Evolutionary conservation across 2,113 vertebrate species (phyloP), one percentile per base, ranked within the genome.

Genomic region (Pelusios castaneus): DNA sequence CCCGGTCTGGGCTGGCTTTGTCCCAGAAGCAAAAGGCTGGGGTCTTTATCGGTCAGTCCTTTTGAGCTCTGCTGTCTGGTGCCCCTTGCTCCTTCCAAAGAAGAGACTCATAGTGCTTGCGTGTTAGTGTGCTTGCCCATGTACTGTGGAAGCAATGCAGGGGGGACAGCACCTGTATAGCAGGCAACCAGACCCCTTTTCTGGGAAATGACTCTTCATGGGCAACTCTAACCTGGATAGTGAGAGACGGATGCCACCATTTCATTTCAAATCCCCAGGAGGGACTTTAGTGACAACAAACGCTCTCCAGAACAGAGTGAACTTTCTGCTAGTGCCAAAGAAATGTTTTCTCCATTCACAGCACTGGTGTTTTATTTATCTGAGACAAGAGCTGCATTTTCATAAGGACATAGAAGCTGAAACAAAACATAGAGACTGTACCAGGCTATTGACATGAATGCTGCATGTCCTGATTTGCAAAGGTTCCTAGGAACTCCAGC

Each of bases 61-160:
- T 0, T 56, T 45, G 10, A 0, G 8, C 17, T 56, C 52, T 77
- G 2, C 25, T 4, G 9, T 54, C 54, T 0, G 1, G 3, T 0
- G 1, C 13, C 17, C 34, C 2, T 54, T 1, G 0, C 29, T 3
- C 52, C 41, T 80, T 41, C 22, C 38, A 41, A 56, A 34, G 51
- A 80, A 19, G 5, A 11, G 51, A 17, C 1, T 0, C 27, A 5
- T 24, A 17, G 8, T 67, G 41, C 34, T 76, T 1, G 2, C 41
- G 45, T 27, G 55, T 16, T 29, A 1, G 1, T 41, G 34, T 0
- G n/a, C 25, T 80, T n/a, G 31, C 14, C 9, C 85, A 0, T 0
- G 47, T 31, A 11, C 0, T 21, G 10, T 38, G 81, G 43, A 88
- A 85, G 34, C 0, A 2, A 78, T 4, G 17, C 22, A 19, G 77